Conservation (phyloP, 2,113 vertebrate genomes). For the Pampusana beccarii region DNA sequence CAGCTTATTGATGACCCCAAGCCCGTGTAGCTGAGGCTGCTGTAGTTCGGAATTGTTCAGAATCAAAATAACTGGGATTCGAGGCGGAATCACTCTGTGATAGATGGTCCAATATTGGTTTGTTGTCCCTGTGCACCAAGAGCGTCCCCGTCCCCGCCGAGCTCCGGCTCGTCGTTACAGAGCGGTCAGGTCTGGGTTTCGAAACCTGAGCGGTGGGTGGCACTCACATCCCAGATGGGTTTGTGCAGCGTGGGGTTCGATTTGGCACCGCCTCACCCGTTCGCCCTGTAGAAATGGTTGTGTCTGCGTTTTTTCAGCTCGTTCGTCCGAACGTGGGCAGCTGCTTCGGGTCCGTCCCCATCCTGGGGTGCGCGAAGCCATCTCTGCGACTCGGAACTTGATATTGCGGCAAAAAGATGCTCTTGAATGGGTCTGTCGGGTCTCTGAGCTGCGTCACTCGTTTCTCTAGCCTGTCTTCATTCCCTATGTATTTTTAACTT, state of each 20-base stretch:
- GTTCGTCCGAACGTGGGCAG: slow-evolving; percentile 17
- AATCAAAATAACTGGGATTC: background rate
- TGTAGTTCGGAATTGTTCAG: background rate
- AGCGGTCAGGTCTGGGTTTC: background rate
- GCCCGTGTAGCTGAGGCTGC: background rate
- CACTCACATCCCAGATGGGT: background rate
- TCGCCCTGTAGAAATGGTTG: background rate
- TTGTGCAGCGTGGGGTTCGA: background rate
- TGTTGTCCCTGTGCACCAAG: background rate
- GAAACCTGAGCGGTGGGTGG: background rate
- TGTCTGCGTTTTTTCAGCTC: background rate
- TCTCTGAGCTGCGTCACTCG: accelerated
- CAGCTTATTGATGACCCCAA: background rate
- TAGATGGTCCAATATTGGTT: background rate
- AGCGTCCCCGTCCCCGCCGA: background rate
- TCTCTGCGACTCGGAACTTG: background rate
- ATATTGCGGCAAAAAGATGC: background rate
- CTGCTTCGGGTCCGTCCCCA: background rate
- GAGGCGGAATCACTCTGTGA: background rate
- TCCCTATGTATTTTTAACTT: slow-evolving; percentile 18
- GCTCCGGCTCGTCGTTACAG: too few species aligned
- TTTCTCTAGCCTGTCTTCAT: background rate
- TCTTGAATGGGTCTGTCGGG: background rate
- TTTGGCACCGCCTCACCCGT: background rate
- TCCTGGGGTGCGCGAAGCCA: background rate